Base-by-base conservation (phyloP, 2,888 invertebrate genomes). In the Dilophus febrilis region DNA sequence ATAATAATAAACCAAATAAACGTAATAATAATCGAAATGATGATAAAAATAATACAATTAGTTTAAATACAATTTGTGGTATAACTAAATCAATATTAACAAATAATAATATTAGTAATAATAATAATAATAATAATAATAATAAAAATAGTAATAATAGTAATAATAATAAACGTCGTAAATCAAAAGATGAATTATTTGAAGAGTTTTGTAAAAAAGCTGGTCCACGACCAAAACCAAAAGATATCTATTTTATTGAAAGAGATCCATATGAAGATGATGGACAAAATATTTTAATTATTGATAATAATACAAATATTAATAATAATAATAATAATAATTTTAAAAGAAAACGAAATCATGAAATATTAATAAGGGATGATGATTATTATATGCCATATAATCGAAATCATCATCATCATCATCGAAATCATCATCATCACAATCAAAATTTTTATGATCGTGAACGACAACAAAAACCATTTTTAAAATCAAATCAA, bases 161-260 rank as follows among this genome's bases (percentile, higher is more conserved):
- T 38, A 29, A 49, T 29, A 46, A 50, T 38, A 47, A 49, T 40
- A 38, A 30, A 31, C 32, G 42, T 12, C 54, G 58, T 16, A 59
- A 60, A 46, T 58, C 59, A 38, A 60, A 59, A 49, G 59, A 61
- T 44, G 59, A 60, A 42, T 50, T 61, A n/a, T 61, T 60, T 45
- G 53, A 55, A 41, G 61, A 61, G 42, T 58, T 61, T 42, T 61
- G 60, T 44, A 57, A 56, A 40, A 50, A 53, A 12, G 55, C 61
- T 29, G 59, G 59, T 26, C 51, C 54, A 39, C 55, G 59, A 27
- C 54, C 51, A 43, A 61, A 56, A 40, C 58, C 60, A 4, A 61
- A 60, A 44, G 57, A 62, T 42, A 61, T 60, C 27, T 62, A 62
- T 46, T 59, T 55, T 41, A 59, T 62, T 35, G 52, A 53, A 39